phyloP scores from a whole-genome alignment of 2,113 vertebrate species.

The Zapornia atra region DNA sequence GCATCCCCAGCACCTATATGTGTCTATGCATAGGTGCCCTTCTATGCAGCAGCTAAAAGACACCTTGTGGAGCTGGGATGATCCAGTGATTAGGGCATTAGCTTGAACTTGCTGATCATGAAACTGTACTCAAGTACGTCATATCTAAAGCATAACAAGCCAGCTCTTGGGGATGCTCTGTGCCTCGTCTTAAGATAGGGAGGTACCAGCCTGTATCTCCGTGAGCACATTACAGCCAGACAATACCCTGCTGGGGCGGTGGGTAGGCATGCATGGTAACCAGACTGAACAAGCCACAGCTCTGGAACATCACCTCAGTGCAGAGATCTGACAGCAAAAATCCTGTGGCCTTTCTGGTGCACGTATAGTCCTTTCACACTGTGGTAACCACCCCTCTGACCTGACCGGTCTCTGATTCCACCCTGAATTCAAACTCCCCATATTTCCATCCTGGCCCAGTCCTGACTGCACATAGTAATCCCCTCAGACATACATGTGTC shows the following conservation, averaged over 20 bases:
- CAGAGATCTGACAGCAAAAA: not conserved
- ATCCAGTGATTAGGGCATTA: not conserved
- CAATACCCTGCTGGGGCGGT: not conserved
- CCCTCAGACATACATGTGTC: not conserved
- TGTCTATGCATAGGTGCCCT: fast-evolving
- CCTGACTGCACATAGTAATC: not conserved
- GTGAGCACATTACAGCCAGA: not conserved
- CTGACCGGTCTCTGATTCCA: fast-evolving
- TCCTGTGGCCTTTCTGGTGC: fast-evolving
- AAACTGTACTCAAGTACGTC: not conserved
- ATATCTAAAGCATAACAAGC: not conserved
- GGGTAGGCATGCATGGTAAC: fast-evolving
- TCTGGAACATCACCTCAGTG: fast-evolving
- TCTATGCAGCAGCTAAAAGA: not conserved
- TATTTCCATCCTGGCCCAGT: not conserved
- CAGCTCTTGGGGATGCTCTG: not conserved
- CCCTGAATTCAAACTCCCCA: not conserved
- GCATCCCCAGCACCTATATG: not conserved
- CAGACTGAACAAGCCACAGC: not conserved
- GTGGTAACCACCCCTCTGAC: fast-evolving
- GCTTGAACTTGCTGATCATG: not conserved
- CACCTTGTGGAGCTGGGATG: not conserved
- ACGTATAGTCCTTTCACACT: not conserved
- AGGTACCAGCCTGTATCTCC: not conserved
- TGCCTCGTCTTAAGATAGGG: not conserved